Base-by-base conservation (phyloP, 2,888 invertebrate genomes). In the Baccha elongata region DNA sequence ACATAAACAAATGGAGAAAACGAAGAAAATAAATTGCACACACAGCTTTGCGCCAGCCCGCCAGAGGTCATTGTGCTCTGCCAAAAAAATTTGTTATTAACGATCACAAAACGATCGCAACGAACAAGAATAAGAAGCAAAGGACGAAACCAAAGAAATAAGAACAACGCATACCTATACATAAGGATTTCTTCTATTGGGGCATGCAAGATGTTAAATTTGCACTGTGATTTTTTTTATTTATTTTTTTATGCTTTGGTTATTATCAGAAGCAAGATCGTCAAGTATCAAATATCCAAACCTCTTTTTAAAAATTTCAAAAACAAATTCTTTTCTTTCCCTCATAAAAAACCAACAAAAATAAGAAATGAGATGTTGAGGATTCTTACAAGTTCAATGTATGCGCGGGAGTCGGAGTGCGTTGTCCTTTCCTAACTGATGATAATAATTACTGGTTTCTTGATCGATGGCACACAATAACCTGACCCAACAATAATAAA, bases 401-500 rank as follows among this genome's bases (percentile, higher is more conserved):
- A 19, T 68, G 68, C 65, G 75, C 69, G 69, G 81, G 81, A 81
- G 81, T 76, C 65, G 81, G 81, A 81, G 81, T 76, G 76, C 81
- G 81, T 81, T 81, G 81, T 81, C 81, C 81, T 81, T 81, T 81
- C 13, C 68, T 23, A 26, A 13, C 32, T 32, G 52, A 32, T 7
- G 29, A 32, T 32, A 7, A 81, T 81, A 81, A 81, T 81, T 81
- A 81, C 81, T 72, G 81, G 81, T 76, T 71, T 60, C 60, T 68
- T 81, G 76, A 81, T 81, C 75, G 81, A 81, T 81, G 76, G 76
- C 67, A 75, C 71, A 81, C 81, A 81, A 81, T 81, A 81, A 81
- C 81, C 81, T 81, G 81, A 76, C 81, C 81, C 81, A 81, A 81
- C 81, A 81, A 81, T 81, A 81, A 71, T 76, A 71, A 81, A 71